Evolutionary conservation across 2,113 vertebrate species (phyloP).

Genomic region (Gorsachius goisagi): DNA sequence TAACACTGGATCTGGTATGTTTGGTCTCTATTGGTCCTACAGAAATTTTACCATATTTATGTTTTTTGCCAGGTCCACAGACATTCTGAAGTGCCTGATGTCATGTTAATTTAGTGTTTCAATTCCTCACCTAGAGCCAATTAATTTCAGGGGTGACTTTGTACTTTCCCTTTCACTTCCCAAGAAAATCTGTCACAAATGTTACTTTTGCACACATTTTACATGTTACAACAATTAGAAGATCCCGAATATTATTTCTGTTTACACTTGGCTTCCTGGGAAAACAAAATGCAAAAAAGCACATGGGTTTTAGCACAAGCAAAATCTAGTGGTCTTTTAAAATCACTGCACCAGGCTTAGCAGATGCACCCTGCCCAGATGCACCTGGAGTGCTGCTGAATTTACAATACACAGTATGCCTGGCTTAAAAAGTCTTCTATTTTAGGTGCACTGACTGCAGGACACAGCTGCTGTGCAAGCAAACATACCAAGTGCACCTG

Average conservation of each 20-base stretch:
- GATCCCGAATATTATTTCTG: not conserved
- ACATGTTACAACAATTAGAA: not conserved
- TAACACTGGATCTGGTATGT: not conserved
- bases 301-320: not conserved
- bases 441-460: not conserved
- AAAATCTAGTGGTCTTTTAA: slow-evolving; percentile 22
- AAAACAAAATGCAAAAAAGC: slow-evolving; percentile 3
- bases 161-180: not conserved
- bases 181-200: not conserved
- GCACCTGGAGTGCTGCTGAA: slow-evolving; percentile 16
- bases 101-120: slow-evolving; percentile 24
- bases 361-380: slow-evolving; percentile 9
- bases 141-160: not conserved
- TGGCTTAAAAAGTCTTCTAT: not conserved
- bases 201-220: not conserved
- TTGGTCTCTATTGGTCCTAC: not conserved
- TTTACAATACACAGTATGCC: not conserved
- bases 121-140: not conserved
- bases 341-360: not conserved
- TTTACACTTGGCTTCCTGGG: slow-evolving; percentile 1
- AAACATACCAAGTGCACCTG: not conserved
- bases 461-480: not conserved
- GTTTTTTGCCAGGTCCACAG: not conserved
- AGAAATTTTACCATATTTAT: not conserved
- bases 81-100: not conserved